These are phyloP conservation scores for Ochlodes sylvanus DNA, from an alignment of 2,888 invertebrate species.

Conservation along the genomic window DNA sequence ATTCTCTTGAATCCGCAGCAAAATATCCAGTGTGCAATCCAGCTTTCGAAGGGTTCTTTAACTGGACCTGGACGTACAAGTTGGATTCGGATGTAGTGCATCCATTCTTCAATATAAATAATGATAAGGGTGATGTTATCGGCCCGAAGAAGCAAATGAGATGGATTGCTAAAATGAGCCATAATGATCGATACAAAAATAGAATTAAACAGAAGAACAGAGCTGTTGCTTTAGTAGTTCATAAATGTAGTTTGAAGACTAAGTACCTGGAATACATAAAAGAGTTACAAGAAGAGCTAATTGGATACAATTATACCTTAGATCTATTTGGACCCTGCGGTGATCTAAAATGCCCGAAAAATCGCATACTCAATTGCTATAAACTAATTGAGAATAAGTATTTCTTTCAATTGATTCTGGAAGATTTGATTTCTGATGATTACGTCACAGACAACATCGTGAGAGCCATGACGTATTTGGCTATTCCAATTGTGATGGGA, in stretches of 20 bases:
- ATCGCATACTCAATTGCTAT: constrained; percentile 56
- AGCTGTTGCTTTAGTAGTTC: constrained; percentile 67
- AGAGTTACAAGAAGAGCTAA: constrained; percentile 60
- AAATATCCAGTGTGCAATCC: constrained; percentile 63
- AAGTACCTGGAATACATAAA: constrained; percentile 60
- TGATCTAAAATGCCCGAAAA: constrained; percentile 58
- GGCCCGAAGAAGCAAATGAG: constrained; percentile 60
- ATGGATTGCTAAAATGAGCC: constrained; percentile 61
- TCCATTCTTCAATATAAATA: constrained; percentile 63
- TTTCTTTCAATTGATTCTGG: constrained; percentile 67
- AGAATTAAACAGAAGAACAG: constrained; percentile 58
- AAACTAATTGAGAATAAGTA: constrained; percentile 65
- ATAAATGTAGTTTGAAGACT: constrained; percentile 61
- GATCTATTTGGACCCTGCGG: constrained; percentile 68
- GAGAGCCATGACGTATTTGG: constrained; percentile 57
- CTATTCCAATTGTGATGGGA: constrained; percentile 69
- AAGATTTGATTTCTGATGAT: constrained; percentile 64
- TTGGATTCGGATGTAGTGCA: constrained; percentile 68
- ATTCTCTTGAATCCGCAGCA: constrained; percentile 63
- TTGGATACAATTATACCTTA: constrained; percentile 62
- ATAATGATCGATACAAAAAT: constrained; percentile 45
- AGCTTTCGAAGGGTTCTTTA: constrained; percentile 69
- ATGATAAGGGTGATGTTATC: constrained; percentile 52
- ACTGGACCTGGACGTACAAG: constrained; percentile 78
- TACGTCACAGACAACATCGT: constrained; percentile 66